These are phyloP conservation scores for Drosophila gunungcola DNA, from an alignment of 1,140 invertebrate genomes.

Conservation along the genomic window DNA sequence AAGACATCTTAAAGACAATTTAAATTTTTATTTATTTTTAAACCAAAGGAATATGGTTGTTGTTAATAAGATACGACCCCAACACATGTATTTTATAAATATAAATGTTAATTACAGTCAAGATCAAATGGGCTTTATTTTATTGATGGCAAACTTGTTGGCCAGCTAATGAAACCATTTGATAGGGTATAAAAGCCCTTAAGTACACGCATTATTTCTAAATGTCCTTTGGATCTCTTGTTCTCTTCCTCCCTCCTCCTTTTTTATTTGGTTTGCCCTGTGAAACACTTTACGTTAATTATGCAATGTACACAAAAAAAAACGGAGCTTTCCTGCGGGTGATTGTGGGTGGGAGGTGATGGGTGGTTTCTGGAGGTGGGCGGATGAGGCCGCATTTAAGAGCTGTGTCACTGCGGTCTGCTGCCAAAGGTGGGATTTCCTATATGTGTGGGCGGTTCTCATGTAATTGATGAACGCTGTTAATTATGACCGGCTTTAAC, in stretches of 20 bases:
- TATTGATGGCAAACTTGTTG: conserved; percentile 16
- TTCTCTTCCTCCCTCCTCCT: background rate
- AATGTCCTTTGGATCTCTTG: conserved; percentile 29
- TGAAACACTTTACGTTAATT: conserved; percentile 50
- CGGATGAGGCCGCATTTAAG: conserved; percentile 15
- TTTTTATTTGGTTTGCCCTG: conserved; percentile 18
- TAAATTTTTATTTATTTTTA: background rate
- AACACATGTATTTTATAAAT: background rate
- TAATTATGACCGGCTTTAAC: conserved; percentile 58
- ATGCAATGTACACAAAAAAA: conserved; percentile 33
- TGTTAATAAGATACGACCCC: background rate
- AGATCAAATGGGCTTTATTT: conserved; percentile 3
- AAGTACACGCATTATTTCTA: conserved; percentile 61
- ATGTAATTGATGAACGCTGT: conserved; percentile 62
- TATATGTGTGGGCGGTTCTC: background rate
- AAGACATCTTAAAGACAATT: background rate
- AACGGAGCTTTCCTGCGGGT: conserved; percentile 32
- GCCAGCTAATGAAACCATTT: conserved; percentile 30
- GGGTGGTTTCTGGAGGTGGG: background rate
- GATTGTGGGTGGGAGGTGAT: background rate
- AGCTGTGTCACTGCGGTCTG: conserved; percentile 36
- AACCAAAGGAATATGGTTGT: background rate
- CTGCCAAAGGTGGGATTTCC: conserved; percentile 6
- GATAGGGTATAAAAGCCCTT: conserved; percentile 45
- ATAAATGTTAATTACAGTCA: conserved; percentile 1